Conservation (phyloP, 2,113 vertebrate species). For the Oryzias javanicus region DNA sequence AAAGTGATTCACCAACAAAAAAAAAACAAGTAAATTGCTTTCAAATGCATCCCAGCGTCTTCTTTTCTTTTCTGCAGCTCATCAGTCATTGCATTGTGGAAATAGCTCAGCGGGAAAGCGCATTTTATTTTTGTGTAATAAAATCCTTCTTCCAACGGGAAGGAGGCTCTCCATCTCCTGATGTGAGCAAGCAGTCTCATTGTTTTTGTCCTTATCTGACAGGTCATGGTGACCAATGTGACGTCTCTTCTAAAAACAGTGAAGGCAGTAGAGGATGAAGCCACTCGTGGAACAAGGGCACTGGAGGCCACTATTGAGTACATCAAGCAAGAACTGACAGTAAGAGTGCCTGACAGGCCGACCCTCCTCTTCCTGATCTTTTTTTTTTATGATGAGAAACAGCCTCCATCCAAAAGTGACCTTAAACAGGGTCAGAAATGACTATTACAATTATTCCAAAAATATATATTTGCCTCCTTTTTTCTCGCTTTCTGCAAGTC, state of each 20-base stretch:
- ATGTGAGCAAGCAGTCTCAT: constrained; percentile 27
- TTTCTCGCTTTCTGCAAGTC: constrained; percentile 38
- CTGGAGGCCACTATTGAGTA: constrained; percentile 96
- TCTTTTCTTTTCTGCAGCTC: constrained; percentile 19
- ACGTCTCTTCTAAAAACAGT: constrained; percentile 98
- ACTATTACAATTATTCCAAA: constrained; percentile 46
- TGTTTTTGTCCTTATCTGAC: constrained; percentile 24
- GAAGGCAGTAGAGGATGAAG: constrained; percentile 98
- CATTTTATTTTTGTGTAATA: not conserved
- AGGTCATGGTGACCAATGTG: constrained; percentile 99
- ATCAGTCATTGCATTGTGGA: constrained; percentile 9
- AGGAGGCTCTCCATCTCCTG: constrained; percentile 63
- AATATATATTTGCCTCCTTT: constrained; percentile 31
- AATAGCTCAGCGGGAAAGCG: constrained; percentile 5
- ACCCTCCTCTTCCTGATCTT: constrained; percentile 26
- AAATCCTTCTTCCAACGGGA: constrained; percentile 19
- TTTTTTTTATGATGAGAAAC: constrained; percentile 18
- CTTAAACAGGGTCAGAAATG: constrained; percentile 36
- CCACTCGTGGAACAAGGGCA: constrained; percentile 94
- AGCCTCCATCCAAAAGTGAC: constrained; percentile 17
- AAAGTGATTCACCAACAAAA: not conserved
- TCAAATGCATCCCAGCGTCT: constrained; percentile 6
- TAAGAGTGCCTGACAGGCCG: constrained; percentile 60
- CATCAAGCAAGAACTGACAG: constrained; percentile 97
- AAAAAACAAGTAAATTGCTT: constrained; percentile 7